Base-by-base conservation (phyloP, 2,113 vertebrate species). In the Acrocephalus arundinaceus region DNA sequence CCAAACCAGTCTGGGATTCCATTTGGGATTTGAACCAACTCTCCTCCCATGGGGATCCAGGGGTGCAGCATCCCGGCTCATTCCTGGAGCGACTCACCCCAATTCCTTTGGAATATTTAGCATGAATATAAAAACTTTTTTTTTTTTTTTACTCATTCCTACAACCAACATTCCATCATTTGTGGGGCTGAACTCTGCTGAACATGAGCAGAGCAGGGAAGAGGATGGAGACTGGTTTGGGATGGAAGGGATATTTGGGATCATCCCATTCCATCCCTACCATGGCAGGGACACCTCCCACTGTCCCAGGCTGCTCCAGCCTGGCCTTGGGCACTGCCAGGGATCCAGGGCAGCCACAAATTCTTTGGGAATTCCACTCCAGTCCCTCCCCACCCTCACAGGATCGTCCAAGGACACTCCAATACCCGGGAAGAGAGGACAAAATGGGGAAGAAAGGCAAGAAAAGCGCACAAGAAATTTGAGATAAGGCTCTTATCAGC, bases 361-460 rank as follows among this genome's bases (percentile, higher is more conserved):
- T 19, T 0, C 15, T 65, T 58, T 57, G 77, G 33, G 0, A 35
- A 67, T 9, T 18, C 59, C n/a, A 27, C 0, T 0, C 28, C 70
- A 67, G 27, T 21, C 33, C 43, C 43, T 59, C 14, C n/a, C n/a
- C 57, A 35, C 9, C 57, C 57, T 24, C 22, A 3, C n/a, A 59
- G n/a, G n/a, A 35, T 59, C 57, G n/a, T 24, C 16, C n/a, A 59
- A 2, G 33, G 33, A n/a, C 22, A 31, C n/a, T 46, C 37, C 20
- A 46, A 46, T 46, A 7, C 46, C 46, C 46, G 21, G 43, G 43
- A 43, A 43, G 23, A 23, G 18, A 37, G 58, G n/a, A 61, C 58
- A 61, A 37, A 61, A 37, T 10, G 1, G 58, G 23, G n/a, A 37
- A 61, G 35, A 61, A 61, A 25, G n/a, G 23, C 25, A n/a, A 37